phyloP scores from a whole-genome alignment of 2,113 vertebrate genomes.

The Caloenas nicobarica region DNA sequence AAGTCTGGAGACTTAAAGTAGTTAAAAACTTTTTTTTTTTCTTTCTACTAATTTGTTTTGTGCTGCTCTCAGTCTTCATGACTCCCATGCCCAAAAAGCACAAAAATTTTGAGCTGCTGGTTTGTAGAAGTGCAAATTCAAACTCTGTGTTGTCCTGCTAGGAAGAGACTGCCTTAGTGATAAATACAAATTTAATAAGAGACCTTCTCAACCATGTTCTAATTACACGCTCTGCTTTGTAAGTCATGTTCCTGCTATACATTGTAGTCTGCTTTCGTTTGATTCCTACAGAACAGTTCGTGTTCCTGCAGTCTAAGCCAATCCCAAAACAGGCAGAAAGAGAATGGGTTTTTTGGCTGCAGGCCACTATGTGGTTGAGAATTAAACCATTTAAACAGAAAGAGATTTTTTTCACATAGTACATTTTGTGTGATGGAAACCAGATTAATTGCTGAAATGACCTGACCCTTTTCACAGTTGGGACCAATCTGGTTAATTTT shows the following conservation, averaged over 20 bases:
- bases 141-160: not conserved
- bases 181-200: not conserved
- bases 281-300: not conserved
- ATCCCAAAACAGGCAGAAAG: not conserved
- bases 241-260: not conserved
- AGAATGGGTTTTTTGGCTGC: not conserved
- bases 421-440: not conserved
- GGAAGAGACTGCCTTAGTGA: not conserved
- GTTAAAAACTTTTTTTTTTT: no score
- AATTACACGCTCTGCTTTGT: not conserved
- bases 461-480: not conserved
- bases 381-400: not conserved
- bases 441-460: conserved; percentile 1
- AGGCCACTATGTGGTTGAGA: not conserved
- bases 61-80: not conserved
- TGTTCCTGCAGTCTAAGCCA: not conserved
- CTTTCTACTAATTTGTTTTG: not conserved
- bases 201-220: not conserved
- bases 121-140: not conserved
- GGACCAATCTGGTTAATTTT: not conserved
- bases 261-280: not conserved
- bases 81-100: not conserved
- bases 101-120: not conserved
- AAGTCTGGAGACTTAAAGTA: not conserved
- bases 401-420: not conserved